Conservation (phyloP, 2,888 invertebrate species). For the Biston betularia region DNA sequence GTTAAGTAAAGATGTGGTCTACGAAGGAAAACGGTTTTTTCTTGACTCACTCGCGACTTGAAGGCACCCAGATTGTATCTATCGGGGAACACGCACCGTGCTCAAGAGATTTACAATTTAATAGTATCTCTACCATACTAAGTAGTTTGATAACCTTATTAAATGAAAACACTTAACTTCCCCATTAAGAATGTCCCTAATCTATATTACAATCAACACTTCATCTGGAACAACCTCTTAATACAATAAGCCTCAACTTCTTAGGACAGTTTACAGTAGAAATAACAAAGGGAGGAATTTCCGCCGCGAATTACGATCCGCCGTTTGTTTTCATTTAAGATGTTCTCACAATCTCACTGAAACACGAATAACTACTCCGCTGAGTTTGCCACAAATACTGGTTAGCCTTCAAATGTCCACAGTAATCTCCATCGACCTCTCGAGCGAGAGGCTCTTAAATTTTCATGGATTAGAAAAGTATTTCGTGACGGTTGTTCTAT, state of each 20-base stretch:
- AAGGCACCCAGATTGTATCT: not conserved
- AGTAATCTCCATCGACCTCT: conserved; percentile 16
- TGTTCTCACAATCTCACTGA: conserved; percentile 38
- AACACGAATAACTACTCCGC: conserved; percentile 52
- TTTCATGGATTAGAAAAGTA: conserved; percentile 3
- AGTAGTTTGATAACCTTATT: not conserved
- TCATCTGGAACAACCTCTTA: conserved; percentile 42
- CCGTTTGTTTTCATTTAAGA: conserved; percentile 57
- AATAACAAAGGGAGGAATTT: conserved; percentile 48
- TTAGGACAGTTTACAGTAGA: conserved; percentile 42
- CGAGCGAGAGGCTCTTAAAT: conserved; percentile 1
- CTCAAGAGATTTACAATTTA: no score
- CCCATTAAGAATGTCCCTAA: conserved; percentile 19
- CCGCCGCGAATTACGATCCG: conserved; percentile 44
- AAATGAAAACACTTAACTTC: conserved; percentile 19
- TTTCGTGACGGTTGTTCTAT: not conserved
- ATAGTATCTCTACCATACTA: not conserved
- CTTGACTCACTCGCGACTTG: no score
- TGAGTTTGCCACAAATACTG: conserved; percentile 52
- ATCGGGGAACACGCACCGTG: no score
- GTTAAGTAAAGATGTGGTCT: no score
- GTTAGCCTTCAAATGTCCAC: conserved; percentile 42
- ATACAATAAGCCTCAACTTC: conserved; percentile 53
- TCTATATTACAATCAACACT: conserved; percentile 36
- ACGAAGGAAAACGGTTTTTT: no score